These are phyloP conservation scores for Sycophila sp. DNA, from an alignment of 1,140 invertebrate genomes.

Conservation along the genomic window DNA sequence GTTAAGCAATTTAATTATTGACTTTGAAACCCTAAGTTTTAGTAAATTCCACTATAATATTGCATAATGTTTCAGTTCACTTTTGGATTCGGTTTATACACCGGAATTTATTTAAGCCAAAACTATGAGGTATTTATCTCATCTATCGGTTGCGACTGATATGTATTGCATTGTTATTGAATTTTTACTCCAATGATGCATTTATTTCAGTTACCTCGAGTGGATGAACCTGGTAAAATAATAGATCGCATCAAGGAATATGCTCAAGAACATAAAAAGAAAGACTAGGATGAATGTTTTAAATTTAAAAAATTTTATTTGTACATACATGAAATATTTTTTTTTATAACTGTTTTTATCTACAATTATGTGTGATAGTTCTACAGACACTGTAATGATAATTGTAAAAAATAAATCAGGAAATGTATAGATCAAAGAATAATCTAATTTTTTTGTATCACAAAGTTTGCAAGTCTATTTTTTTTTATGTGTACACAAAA, in stretches of 20 bases:
- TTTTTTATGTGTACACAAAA: constrained; percentile 71
- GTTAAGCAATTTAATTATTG: constrained; percentile 11
- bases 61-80: constrained; percentile 72
- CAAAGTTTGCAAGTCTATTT: constrained; percentile 40
- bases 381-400: background rate
- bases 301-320: constrained; percentile 16
- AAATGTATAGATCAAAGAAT: constrained; percentile 1
- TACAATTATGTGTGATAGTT: constrained; percentile 6
- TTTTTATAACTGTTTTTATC: constrained; percentile 37
- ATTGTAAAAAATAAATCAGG: background rate
- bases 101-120: constrained; percentile 82
- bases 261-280: constrained; percentile 75
- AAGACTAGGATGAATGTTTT: constrained; percentile 44
- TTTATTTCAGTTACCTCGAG: constrained; percentile 77
- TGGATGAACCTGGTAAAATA: constrained; percentile 80
- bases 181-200: background rate
- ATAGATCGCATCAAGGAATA: constrained; percentile 75
- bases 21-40: background rate
- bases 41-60: background rate
- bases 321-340: constrained; percentile 39
- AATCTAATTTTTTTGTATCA: constrained; percentile 43
- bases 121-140: constrained; percentile 79
- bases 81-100: constrained; percentile 79
- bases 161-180: constrained; percentile 15
- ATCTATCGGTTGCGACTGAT: constrained; percentile 23